Evolutionary conservation across 2,888 invertebrate genomes (phyloP).

Genomic region (Amphiduros pacificus): DNA sequence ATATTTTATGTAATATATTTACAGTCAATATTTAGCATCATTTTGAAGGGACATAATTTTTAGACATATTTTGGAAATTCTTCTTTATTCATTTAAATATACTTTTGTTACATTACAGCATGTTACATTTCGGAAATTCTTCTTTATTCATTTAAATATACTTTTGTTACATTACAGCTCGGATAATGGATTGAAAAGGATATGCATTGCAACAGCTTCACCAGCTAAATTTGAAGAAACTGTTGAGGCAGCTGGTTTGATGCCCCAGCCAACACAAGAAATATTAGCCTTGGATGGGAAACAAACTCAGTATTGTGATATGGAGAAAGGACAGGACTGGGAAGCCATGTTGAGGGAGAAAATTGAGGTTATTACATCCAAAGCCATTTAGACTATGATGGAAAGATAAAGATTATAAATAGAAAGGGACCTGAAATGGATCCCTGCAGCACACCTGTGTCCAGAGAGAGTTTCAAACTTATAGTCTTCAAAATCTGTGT

Average conservation of each 20-base stretch:
- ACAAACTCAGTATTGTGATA: constrained; percentile 40
- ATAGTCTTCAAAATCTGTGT: too few species aligned
- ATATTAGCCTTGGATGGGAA: constrained; percentile 34
- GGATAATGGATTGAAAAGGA: constrained; percentile 17
- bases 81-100: neutral
- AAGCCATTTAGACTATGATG: too few species aligned
- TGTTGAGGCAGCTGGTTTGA: constrained; percentile 47
- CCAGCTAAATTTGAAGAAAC: constrained; percentile 60
- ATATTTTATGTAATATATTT: too few species aligned
- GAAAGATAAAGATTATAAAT: too few species aligned
- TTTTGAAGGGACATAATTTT: too few species aligned
- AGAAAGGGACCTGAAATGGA: too few species aligned
- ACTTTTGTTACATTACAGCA: neutral
- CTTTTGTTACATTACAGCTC: neutral
- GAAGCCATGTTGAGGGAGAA: constrained; percentile 37
- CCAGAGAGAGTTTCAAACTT: too few species aligned
- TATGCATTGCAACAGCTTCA: constrained; percentile 60
- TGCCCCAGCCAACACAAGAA: constrained; percentile 27
- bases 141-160: neutral
- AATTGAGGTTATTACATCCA: too few species aligned
- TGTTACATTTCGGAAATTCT: too few species aligned
- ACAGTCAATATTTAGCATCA: too few species aligned
- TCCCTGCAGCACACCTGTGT: too few species aligned
- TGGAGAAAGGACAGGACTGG: constrained; percentile 51
- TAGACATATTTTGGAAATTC: too few species aligned